Percentiles rank a stretch among this genome's conserved stretches.
These are phyloP conservation scores for Elachura formosa DNA, from an alignment of 2,113 vertebrate species.

Conservation along the genomic window DNA sequence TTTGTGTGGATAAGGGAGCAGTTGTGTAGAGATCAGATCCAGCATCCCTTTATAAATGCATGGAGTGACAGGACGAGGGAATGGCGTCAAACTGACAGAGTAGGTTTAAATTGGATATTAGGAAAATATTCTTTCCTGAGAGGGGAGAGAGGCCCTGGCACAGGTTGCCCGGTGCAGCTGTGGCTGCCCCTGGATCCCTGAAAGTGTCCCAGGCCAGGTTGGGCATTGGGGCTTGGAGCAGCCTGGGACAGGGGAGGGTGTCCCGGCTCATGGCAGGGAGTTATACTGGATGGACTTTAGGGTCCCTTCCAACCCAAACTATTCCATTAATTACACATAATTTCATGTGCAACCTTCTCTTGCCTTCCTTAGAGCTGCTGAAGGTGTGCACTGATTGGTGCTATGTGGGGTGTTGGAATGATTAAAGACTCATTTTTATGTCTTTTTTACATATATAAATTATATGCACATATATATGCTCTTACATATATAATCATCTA, in stretches of 20 bases:
- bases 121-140: background rate
- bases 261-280: background rate
- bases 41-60: background rate
- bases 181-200: background rate
- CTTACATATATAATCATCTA: background rate
- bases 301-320: background rate
- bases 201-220: background rate
- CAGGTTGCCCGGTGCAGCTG: background rate
- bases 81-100: background rate
- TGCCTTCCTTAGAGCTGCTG: background rate
- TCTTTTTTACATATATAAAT: background rate
- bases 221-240: no score
- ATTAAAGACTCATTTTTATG: background rate
- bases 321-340: background rate
- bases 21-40: background rate
- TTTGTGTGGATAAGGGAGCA: background rate
- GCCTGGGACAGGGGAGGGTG: rapidly evolving
- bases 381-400: rapidly evolving
- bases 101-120: background rate
- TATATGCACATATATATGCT: background rate
- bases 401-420: background rate
- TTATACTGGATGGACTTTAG: rapidly evolving
- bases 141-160: background rate
- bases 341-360: rapidly evolving
- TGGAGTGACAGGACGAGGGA: background rate